Percentiles rank a stretch among this genome's conserved stretches.
Conservation (phyloP, 2,888 invertebrate genomes). For the Pyrrhosoma nymphula region DNA sequence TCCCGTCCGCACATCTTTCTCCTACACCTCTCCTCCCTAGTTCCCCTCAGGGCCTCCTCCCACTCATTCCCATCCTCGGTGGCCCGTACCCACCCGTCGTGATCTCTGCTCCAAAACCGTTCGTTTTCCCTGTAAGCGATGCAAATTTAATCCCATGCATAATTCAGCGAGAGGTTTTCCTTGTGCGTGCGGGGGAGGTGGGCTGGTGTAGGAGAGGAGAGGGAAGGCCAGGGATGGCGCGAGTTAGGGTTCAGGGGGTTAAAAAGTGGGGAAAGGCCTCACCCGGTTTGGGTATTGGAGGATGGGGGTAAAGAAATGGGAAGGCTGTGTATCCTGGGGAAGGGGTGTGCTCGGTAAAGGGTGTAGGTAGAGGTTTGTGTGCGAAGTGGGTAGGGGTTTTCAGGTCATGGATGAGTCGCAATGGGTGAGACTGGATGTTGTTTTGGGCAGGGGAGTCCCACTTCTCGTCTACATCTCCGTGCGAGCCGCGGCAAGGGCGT, state of each 20-base stretch:
- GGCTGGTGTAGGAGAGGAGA: not conserved
- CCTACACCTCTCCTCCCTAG: not conserved
- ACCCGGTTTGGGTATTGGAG: not conserved
- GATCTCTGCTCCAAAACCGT: constrained; percentile 50
- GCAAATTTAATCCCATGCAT: constrained; percentile 54
- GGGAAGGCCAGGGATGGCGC: not conserved
- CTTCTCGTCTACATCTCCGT: not conserved
- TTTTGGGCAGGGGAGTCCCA: not conserved
- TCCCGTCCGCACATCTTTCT: not conserved
- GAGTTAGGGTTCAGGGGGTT: not conserved
- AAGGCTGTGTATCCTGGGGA: too few relatives aligned
- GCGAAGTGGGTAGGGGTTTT: not conserved
- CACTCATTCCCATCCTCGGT: not conserved
- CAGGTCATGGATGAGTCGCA: not conserved
- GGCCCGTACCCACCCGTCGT: not conserved
- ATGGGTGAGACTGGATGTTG: not conserved
- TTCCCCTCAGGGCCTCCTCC: not conserved
- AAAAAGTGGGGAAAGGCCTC: too few relatives aligned
- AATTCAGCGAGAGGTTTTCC: constrained; percentile 48
- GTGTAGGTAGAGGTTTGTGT: not conserved
- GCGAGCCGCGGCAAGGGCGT: too few relatives aligned
- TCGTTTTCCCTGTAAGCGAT: constrained; percentile 37
- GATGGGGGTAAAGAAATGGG: not conserved
- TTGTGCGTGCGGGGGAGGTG: not conserved
- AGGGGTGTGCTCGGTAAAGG: not conserved